Base-by-base conservation (phyloP, 2,113 vertebrate species). In the Ptychochromis oligacanthus region DNA sequence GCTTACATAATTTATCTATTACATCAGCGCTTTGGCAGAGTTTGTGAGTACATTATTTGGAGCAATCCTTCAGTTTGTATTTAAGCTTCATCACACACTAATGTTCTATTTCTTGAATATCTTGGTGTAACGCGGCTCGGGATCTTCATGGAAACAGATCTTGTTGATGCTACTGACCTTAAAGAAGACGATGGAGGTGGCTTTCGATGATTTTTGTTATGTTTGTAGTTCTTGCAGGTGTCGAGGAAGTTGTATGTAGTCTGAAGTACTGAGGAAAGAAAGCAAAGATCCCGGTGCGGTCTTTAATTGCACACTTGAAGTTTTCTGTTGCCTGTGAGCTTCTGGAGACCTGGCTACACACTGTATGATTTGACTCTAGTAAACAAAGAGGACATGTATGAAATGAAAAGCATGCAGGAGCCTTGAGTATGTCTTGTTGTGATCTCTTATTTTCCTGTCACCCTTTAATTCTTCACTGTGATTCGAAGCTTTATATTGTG, bases 101-200 rank as follows among this genome's bases (percentile, higher is more conserved):
- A 55, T 18, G 62, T 67, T 17, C 4, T 61, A 88, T 81, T 62
- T 81, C 77, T 83, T 7, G 3, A 58, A 46, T 36, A 75, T 87
- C 11, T 55, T 62, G n/a, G 64, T 28, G 46, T 5, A 36, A 87
- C 17, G 54, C 81, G 74, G 85, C 72, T 58, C 12, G 31, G 64
- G 61, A 83, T 82, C 61, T 75, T 84, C 11, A 46, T 5, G 60
- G 52, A 31, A 24, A 5, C 52, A 78, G 9, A 38, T 46, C 49
- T 59, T 80, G 15, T 64, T 64, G 65, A 89, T 90, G 87, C 91
- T 93, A 87, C 93, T 93, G 93, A 89, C 22, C 81, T 34, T 67
- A 10, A 78, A 75, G 64, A 46, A 62, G 77, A 74, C 11, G 43
- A 36, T 11, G 34, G 56, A 49, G 11, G 72, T 6, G 38, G 2